Evolutionary conservation across 1,140 invertebrate genomes (phyloP), one percentile per base, ranked within the genome.

Genomic region (Zaprionus africanus): DNA sequence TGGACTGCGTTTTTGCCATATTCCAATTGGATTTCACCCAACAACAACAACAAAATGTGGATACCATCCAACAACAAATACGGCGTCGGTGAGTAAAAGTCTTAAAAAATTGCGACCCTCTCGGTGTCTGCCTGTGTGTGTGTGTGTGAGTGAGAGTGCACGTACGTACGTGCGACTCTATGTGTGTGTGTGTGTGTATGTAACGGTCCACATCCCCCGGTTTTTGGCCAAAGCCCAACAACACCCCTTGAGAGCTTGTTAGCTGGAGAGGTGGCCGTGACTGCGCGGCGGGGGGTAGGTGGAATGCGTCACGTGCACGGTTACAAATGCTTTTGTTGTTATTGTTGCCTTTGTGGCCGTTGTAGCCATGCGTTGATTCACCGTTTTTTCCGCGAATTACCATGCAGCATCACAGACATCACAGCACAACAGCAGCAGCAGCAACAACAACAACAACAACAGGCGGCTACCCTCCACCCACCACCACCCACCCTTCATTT

Each of bases 11-110:
- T 61, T 81, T 57, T 66, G 53, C 56, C 62, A 59, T 41, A 75
- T 72, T 69, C 64, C 53, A 78, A 71, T 76, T 78, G 67, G 62
- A 70, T 49, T 76, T 57, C 38, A 62, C 65, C 56, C 53, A 41
- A 5, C 28, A 86, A 80, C 22, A 22, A 22, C 41, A n/a, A 4
- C 28, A 83, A 80, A 80, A 92, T 92, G 91, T 92, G 91, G 91
- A 92, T 91, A 86, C 85, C 91, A 79, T 91, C 91, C 24, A 92
- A 92, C 65, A 92, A 92, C 76, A 92, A 92, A 91, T 92, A 92
- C 88, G 91, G 91, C 68, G 91, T 92, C 56, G 91, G 91, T 92
- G 51, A 92, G 91, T 92, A 79, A 64, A 71, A 68, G 3, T 28
- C 60, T 66, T 61, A 43, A 68, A 64, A 65, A 59, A 61, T 64